Evolutionary conservation across 2,797 vertebrate species (phyloP), one percentile per base, ranked within the genome.

Genomic region (Cossypha dichroa): DNA sequence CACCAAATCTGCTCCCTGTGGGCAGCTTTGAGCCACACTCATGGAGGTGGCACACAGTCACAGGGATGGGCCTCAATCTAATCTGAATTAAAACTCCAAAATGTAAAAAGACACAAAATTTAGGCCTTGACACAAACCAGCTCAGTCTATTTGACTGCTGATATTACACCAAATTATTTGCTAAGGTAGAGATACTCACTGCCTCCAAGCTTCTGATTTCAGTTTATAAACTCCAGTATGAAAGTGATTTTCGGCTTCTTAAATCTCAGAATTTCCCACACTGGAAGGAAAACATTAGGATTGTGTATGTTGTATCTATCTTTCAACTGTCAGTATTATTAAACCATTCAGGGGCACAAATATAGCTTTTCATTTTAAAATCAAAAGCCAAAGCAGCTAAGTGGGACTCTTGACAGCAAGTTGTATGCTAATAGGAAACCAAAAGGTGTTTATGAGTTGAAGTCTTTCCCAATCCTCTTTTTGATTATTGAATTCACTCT

Each of bases 231-330:
- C n/a, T 70, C 40, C 85, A 81, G 26, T 43, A 63, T 60, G 72
- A 81, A 85, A 85, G 62, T 51, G 55, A 75, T 72, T 91, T 90
- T 92, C 59, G 29, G 33, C 62, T 77, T 84, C 85, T 89, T 79
- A 91, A 83, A 90, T 72, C 33, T 90, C 64, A 95, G 84, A 94
- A 86, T 86, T 86, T 25, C 81, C 29, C 67, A 88, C 43, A 83
- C 31, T 80, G 73, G 52, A 93, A 90, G 46, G 66, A 92, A 82
- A 78, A 84, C 62, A 78, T 92, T 77, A 78, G 62, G 64, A 78
- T 59, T 84, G 36, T 18, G 4, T 78, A 45, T 68, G 34, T 91
- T 90, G 46, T 33, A 77, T 66, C 29, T 86, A 43, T 82, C 45
- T 76, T 93, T 84, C 69, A 86, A 25, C 26, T 90, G 29, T 77